A percentile compares a stretch with the other conserved stretches of the same genome.
Evolutionary conservation across 1,140 invertebrate genomes (phyloP).

Genomic region (Solen grandis): DNA sequence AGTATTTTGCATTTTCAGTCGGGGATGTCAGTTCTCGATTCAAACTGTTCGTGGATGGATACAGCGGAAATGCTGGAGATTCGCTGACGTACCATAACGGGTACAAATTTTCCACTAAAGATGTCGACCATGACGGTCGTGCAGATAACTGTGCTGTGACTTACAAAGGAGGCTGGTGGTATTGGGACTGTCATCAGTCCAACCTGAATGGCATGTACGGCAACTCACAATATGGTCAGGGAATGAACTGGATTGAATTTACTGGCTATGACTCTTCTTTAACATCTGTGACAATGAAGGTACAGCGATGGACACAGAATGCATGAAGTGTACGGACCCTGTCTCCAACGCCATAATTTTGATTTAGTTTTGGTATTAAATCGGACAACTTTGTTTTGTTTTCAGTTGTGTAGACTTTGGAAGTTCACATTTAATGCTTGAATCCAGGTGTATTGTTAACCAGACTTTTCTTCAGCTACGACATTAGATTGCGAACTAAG

Average conservation of each 20-base stretch:
- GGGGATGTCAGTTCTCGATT: neutral
- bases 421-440: too few species aligned
- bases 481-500: too few species aligned
- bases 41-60: neutral
- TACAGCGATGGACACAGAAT: neutral
- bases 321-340: too few species aligned
- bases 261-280: neutral
- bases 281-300: neutral
- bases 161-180: slow-evolving; percentile 28
- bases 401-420: too few species aligned
- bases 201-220: slow-evolving; percentile 21
- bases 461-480: too few species aligned
- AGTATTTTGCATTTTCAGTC: neutral
- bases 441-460: too few species aligned
- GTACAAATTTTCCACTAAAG: neutral
- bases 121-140: neutral
- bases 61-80: neutral
- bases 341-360: too few species aligned
- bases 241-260: slow-evolving; percentile 17
- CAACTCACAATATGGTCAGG: neutral
- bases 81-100: neutral
- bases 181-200: neutral
- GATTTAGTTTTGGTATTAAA: too few species aligned
- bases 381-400: too few species aligned
- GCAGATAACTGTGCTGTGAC: neutral